Evolutionary conservation across 2,888 invertebrate species (phyloP), one percentile per base, ranked within the genome.

Genomic region (Pterostichus madidus): DNA sequence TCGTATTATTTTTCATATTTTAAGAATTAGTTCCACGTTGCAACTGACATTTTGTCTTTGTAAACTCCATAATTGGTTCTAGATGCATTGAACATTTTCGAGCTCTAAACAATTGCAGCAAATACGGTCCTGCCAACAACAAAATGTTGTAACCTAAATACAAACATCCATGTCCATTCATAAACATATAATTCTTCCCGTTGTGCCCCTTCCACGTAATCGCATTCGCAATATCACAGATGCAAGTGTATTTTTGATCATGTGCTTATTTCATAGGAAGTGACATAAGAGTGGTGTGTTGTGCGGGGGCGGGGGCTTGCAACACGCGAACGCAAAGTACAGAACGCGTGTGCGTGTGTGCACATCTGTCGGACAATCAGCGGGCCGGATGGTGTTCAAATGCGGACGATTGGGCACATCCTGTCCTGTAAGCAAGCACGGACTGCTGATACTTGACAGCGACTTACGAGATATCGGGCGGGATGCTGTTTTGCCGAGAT

Each of bases 371-470:
- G 85, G 81, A 85, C 86, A 88, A 88, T 88, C 88, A 87, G 85
- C 59, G 64, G 87, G 85, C 88, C 88, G 88, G 88, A 88, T 88
- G 88, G 86, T 86, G 86, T 85, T 87, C 87, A 86, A 88, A 88
- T 87, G 86, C 86, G 76, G 80, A 86, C 87, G 88, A 88, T 88
- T 88, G 88, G 87, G 86, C 86, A 87, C 87, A 88, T 88, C 88
- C 88, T 88, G 88, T 84, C 81, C 83, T 79, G 75, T 49, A 52
- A 24, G 5, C 46, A 49, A 31, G 49, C 59, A 39, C 76, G 46
- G 76, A 35, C 24, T 39, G 8, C 39, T 39, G 39, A 39, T 39
- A 39, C 39, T 39, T 39, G 39, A 39, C 39, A 1, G 32, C 13
- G 59, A 31, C n/a, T 11, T 59, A 11, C 11, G 32, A 49, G 15